Base-by-base conservation (phyloP, 2,113 vertebrate genomes). In the Labeo catla region DNA sequence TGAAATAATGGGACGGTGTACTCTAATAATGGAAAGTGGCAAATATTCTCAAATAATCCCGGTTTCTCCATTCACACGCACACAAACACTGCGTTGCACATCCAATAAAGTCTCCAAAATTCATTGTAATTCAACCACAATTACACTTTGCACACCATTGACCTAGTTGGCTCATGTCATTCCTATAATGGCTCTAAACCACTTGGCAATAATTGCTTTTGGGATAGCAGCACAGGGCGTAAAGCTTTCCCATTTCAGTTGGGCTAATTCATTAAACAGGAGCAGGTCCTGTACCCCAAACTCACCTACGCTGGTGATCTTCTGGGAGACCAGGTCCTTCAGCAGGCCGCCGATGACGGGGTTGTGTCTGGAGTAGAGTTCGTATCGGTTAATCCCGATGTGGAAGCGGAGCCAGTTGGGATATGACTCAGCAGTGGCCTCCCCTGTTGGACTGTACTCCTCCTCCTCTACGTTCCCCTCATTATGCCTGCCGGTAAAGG, bases 321-420 rank as follows among this genome's bases (percentile, higher is more conserved):
- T 97, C 93, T 98, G 98, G 11, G 91, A 90, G 84, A 93, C 92
- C 76, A 99, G 95, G 92, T 99, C 98, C 43, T 94, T 95, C 21
- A 99, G 95, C 84, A 99, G 92, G 16, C 95, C 95, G 0, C 96
- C 96, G 52, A 98, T 94, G 16, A 95, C 96, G 0, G 95, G 96
- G 85, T 94, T 97, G 89, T 96, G 95, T 85, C 97, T 94, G 88
- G 97, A 96, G 91, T 99, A 99, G 52, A 99, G 87, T 93, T 99
- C 97, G 0, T 97, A 97, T 15, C 97, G 97, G 92, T 97, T 99
- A 90, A 99, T 98, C 87, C 97, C 97, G 19, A 98, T 94, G 94
- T 99, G 98, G 94, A 99, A 99, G 86, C 97, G 97, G 82, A 99
- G 93, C 98, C 98, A 99, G 95, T 98, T 98, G 85, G 98, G 98